These are phyloP conservation scores for Heliopora coerulea DNA, from an alignment of 92 coral and sea anemone species.

Conservation along the genomic window DNA sequence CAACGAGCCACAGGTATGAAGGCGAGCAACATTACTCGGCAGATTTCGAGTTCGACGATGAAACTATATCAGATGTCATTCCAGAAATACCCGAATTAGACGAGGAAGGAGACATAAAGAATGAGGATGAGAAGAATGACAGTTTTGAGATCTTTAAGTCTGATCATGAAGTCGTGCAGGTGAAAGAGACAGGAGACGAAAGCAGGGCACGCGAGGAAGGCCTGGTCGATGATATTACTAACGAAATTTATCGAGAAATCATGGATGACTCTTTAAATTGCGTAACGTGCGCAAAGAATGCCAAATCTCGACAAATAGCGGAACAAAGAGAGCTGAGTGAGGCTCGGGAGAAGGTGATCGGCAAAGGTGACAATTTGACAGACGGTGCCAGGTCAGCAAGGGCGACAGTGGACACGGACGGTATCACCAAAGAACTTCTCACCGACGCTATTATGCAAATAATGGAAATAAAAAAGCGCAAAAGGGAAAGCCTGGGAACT, in stretches of 20 bases:
- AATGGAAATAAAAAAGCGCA: conserved; percentile 70
- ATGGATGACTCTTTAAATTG: conserved; percentile 12
- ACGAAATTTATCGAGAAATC: conserved; percentile 10
- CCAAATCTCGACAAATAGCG: neutral
- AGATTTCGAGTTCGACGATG: conserved; percentile 25
- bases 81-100: conserved; percentile 14
- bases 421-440: conserved; percentile 56
- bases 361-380: conserved; percentile 2
- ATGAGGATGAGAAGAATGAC: neutral
- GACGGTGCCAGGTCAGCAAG: neutral
- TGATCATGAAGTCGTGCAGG: neutral
- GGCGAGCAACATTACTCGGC: conserved; percentile 26
- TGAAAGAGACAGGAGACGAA: neutral
- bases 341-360: neutral
- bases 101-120: neutral
- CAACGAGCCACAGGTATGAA: neutral
- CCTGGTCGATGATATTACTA: conserved; percentile 24
- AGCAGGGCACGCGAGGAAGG: neutral
- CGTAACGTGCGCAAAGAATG: neutral
- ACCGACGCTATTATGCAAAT: conserved; percentile 89
- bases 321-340: neutral
- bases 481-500: conserved; percentile 46
- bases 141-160: neutral
- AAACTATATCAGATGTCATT: conserved; percentile 8
- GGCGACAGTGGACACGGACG: neutral